phyloP scores from a whole-genome alignment of 2,797 vertebrate species.

The Myiotriccus ornatus region DNA sequence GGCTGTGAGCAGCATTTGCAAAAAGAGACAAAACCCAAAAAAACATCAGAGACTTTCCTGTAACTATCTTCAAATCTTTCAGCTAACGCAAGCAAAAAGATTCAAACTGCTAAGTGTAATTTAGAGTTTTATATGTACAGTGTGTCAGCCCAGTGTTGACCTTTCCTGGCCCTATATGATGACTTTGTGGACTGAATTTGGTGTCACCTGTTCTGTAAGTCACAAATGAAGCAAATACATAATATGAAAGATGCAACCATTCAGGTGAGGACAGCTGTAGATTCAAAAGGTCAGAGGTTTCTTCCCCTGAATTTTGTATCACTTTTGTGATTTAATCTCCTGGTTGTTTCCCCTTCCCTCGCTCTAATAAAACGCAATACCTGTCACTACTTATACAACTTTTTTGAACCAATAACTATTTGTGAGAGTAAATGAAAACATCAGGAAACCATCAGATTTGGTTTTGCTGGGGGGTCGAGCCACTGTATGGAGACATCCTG shows the following conservation, averaged over 20 bases:
- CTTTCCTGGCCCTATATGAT: background rate
- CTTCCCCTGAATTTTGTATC: background rate
- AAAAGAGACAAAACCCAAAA: background rate
- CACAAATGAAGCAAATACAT: background rate
- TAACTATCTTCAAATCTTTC: background rate
- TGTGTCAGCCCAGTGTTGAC: background rate
- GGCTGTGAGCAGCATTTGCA: conserved; percentile 75
- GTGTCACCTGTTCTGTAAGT: background rate
- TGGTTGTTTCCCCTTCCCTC: background rate
- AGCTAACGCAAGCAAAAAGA: background rate
- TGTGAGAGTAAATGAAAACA: background rate
- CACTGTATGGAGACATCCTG: background rate
- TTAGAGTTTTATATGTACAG: background rate
- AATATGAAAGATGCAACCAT: background rate
- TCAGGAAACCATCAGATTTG: background rate
- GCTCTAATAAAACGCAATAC: background rate
- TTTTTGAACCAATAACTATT: background rate
- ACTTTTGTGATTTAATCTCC: background rate
- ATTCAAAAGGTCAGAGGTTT: background rate
- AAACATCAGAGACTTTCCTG: background rate
- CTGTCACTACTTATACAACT: background rate
- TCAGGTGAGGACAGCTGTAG: background rate
- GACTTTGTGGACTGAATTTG: background rate
- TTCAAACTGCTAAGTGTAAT: background rate
- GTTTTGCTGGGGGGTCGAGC: background rate